phyloP scores from a whole-genome alignment of 2,797 vertebrate species.

The Helostoma temminkii region DNA sequence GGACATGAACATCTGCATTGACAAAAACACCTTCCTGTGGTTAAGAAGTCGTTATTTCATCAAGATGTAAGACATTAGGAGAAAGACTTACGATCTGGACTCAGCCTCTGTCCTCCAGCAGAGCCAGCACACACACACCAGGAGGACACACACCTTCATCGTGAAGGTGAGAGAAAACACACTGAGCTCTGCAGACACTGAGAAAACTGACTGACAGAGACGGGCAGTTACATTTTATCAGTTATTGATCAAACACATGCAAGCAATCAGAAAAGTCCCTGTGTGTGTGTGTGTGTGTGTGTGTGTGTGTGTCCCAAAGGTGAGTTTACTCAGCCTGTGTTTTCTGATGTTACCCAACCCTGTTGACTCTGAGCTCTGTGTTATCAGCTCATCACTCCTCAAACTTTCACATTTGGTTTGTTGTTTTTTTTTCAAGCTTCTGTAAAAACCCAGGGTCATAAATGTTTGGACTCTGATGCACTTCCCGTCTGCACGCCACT shows the following conservation, averaged over 20 bases:
- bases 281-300: neutral
- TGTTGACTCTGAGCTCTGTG: constrained; percentile 18
- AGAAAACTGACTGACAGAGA: neutral
- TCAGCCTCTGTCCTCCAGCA: constrained; percentile 43
- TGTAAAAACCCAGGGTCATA: neutral
- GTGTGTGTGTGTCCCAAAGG: constrained; percentile 46
- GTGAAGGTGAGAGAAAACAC: constrained; percentile 17
- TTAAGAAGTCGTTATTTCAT: too few species aligned
- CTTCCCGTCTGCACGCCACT: too few species aligned
- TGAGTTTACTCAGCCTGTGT: constrained; percentile 56
- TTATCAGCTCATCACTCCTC: neutral
- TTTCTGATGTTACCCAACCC: constrained; percentile 59
- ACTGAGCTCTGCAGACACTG: constrained; percentile 15
- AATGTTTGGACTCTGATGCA: too few species aligned
- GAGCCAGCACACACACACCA: constrained; percentile 45
- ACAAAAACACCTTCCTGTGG: too few species aligned
- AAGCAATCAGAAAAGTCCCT: neutral
- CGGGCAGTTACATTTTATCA: neutral
- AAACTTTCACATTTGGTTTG: neutral
- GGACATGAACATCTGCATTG: too few species aligned
- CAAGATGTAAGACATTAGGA: too few species aligned
- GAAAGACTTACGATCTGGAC: constrained; percentile 58
- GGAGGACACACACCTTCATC: constrained; percentile 64
- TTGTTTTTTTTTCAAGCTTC: neutral
- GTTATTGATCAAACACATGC: constrained; percentile 28